A percentile compares a stretch with the other conserved stretches of the same genome.
phyloP scores from a whole-genome alignment of 2,113 vertebrate genomes.

The Cololabis saira region DNA sequence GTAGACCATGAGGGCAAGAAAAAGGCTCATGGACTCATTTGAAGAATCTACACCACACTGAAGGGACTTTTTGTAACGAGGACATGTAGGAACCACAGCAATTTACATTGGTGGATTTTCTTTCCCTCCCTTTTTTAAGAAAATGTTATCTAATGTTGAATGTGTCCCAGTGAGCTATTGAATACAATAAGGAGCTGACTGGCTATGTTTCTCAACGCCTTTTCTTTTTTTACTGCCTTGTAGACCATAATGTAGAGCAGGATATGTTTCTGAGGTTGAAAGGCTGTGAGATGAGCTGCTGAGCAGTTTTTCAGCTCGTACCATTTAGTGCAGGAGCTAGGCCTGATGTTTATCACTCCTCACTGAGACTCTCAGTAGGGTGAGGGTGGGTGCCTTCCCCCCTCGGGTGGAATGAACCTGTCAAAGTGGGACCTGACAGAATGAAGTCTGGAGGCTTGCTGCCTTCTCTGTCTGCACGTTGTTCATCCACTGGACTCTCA shows the following conservation, averaged over 20 bases:
- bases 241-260: conserved; percentile 26
- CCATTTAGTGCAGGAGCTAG: conserved; percentile 13
- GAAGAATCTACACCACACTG: too few relatives aligned
- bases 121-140: neutral
- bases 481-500: conserved; percentile 12
- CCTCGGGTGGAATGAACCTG: conserved; percentile 64
- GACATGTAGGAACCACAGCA: too few relatives aligned
- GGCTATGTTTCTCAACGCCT: conserved; percentile 10
- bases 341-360: conserved; percentile 66
- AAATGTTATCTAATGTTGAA: neutral
- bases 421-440: conserved; percentile 49
- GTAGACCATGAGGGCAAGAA: too few relatives aligned
- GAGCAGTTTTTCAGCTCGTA: conserved; percentile 63
- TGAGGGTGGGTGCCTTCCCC: conserved; percentile 43
- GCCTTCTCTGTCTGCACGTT: conserved; percentile 6
- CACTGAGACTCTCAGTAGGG: conserved; percentile 30
- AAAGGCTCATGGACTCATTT: too few relatives aligned
- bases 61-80: too few relatives aligned
- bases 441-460: conserved; percentile 26
- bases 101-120: too few relatives aligned
- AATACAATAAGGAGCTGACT: neutral
- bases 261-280: conserved; percentile 31
- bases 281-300: conserved; percentile 50
- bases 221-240: conserved; percentile 13
- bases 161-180: neutral